Percentiles rank a stretch among this genome's conserved stretches.
These are phyloP conservation scores for Semaprochilodus insignis DNA, from an alignment of 2,797 vertebrate species.

Conservation along the genomic window DNA sequence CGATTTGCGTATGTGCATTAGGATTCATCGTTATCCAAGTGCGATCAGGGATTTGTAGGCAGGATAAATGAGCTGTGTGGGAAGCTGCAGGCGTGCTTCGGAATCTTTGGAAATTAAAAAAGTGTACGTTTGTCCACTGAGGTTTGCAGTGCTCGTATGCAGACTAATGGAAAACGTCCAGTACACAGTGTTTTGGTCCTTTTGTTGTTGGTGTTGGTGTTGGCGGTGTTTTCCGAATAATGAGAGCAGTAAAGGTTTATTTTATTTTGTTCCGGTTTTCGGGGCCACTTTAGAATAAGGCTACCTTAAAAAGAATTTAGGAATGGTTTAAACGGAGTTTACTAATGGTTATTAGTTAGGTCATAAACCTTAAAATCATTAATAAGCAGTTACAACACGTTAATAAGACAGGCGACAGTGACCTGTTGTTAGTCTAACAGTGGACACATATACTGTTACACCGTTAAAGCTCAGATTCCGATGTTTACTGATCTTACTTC, in stretches of 20 bases:
- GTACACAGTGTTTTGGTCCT: background rate
- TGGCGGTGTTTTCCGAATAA: background rate
- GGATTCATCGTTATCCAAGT: background rate
- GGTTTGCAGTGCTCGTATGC: background rate
- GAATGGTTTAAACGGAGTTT: too few species aligned
- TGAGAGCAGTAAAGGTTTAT: background rate
- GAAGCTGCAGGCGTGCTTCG: background rate
- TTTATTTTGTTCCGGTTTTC: too few species aligned
- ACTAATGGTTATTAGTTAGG: too few species aligned
- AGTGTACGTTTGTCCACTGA: background rate
- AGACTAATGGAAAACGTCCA: background rate
- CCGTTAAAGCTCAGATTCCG: too few species aligned
- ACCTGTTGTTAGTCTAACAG: too few species aligned
- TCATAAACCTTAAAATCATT: too few species aligned
- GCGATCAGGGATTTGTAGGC: background rate
- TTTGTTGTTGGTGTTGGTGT: background rate
- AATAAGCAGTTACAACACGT: too few species aligned
- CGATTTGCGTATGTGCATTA: background rate
- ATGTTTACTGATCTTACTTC: too few species aligned
- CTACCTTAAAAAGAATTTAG: too few species aligned
- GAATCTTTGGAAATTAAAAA: background rate
- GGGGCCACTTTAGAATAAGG: too few species aligned
- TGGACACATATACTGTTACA: too few species aligned
- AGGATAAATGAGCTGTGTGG: slow-evolving; percentile 2
- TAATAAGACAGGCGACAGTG: too few species aligned